Conservation (phyloP, 2,797 vertebrate genomes). For the Avahi laniger region DNA sequence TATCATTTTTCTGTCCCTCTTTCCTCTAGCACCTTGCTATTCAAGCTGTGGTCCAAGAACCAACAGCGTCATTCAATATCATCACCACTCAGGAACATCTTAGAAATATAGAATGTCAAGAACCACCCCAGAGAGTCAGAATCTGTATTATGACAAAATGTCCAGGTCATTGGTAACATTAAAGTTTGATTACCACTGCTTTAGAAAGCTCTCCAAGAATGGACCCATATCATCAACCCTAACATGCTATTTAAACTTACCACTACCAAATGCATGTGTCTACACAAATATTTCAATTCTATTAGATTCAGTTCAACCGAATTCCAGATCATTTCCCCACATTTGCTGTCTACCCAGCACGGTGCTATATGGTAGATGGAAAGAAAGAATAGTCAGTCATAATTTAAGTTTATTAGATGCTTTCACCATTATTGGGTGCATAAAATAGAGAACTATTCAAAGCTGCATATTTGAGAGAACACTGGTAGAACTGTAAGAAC, state of each 20-base stretch:
- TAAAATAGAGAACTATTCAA: background rate
- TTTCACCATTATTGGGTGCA: background rate
- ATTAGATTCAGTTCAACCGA: background rate
- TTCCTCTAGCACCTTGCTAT: background rate
- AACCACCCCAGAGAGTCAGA: background rate
- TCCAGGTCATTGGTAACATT: background rate
- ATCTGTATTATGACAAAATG: background rate
- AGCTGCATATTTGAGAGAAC: background rate
- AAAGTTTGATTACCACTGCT: background rate
- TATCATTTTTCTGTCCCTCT: background rate
- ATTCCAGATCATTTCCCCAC: background rate
- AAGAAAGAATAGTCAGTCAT: background rate
- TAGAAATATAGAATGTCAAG: background rate
- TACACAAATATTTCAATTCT: background rate
- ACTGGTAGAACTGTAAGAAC: background rate
- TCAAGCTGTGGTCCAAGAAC: background rate
- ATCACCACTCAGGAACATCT: background rate
- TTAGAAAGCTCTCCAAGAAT: background rate
- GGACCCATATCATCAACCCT: background rate
- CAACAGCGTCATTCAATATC: background rate
- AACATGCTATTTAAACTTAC: background rate
- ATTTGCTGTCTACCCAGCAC: background rate
- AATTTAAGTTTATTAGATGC: background rate
- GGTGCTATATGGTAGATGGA: background rate
- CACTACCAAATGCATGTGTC: background rate